phyloP scores from a whole-genome alignment of 2,113 vertebrate genomes.

The Marcusenius ussheri region DNA sequence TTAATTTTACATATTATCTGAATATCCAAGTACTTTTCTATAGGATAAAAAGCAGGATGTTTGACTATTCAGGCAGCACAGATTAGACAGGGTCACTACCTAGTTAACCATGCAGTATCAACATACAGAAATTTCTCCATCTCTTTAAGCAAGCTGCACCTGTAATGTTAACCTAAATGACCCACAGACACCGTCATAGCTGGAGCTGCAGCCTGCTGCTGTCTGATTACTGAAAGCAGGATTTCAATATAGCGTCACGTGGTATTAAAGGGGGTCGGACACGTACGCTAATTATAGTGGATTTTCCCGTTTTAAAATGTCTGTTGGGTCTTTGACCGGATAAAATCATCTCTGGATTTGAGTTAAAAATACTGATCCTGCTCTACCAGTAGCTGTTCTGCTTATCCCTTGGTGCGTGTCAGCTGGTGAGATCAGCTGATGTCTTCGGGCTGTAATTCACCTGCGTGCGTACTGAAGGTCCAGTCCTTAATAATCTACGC shows the following conservation, averaged over 20 bases:
- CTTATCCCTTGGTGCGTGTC: not conserved
- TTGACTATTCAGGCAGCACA: not conserved
- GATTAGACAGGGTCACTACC: not conserved
- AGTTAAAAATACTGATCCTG: not conserved
- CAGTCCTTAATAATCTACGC: not conserved
- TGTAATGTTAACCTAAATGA: not conserved
- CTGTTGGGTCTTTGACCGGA: not conserved
- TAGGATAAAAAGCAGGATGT: not conserved
- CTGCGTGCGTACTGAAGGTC: not conserved
- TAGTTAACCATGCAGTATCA: not conserved
- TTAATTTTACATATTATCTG: not conserved
- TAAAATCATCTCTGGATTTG: not conserved
- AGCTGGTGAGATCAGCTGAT: not conserved
- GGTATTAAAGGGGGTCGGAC: not conserved
- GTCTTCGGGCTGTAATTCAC: not conserved
- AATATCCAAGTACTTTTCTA: not conserved
- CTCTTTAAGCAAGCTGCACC: not conserved
- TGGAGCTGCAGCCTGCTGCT: not conserved
- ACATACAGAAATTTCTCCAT: not conserved
- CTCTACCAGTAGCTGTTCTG: not conserved
- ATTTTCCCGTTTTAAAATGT: not conserved
- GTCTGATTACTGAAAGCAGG: not conserved
- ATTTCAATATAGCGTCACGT: not conserved
- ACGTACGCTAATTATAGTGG: not conserved
- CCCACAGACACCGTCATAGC: not conserved